Base-by-base conservation (phyloP, 1,140 invertebrate genomes). In the Ladona fulva region DNA sequence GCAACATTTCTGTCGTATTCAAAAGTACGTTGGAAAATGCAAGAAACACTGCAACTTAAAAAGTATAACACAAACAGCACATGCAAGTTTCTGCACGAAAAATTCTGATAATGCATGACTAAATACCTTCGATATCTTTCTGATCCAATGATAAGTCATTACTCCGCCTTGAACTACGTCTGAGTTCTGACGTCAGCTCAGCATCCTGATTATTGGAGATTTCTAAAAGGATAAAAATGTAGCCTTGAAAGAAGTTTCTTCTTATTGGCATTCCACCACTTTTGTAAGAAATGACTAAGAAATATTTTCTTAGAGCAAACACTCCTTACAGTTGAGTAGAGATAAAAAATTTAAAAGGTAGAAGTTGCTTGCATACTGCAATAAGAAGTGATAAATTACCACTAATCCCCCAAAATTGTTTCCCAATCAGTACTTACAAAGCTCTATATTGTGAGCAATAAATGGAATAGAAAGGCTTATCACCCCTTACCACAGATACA, bases 121-220 rank as follows among this genome's bases (percentile, higher is more conserved):
- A 66, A 19, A 66, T 66, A 66, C 52, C 52, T 66, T 66, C 52
- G 1, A 66, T 16, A 22, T 66, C 52, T 66, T 66, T 66, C 14
- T 66, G 52, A 66, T 66, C 52, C 52, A 66, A 66, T 16, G 52
- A 66, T 66, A 66, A 19, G 52, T 66, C 52, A 66, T 66, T 66
- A 66, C 52, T 19, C 1, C 52, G 14, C n/a, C 52, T 66, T 66
- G 52, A 66, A 66, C 52, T 66, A 66, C 52, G 52, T 66, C 52
- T 66, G n/a, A 66, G 14, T 66, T 66, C 52, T 22, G 14, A 22
- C 14, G 52, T 19, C 52, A 66, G 52, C 52, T 66, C 52, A 66
- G 52, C 52, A 12, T 66, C 52, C 14, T 66, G 52, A 66, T 66
- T 66, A 66, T 66, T 66, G 52, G 52, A 66, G 52, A 66, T 66